Conservation (phyloP, 1,140 invertebrate genomes). For the Drosophila miranda region DNA sequence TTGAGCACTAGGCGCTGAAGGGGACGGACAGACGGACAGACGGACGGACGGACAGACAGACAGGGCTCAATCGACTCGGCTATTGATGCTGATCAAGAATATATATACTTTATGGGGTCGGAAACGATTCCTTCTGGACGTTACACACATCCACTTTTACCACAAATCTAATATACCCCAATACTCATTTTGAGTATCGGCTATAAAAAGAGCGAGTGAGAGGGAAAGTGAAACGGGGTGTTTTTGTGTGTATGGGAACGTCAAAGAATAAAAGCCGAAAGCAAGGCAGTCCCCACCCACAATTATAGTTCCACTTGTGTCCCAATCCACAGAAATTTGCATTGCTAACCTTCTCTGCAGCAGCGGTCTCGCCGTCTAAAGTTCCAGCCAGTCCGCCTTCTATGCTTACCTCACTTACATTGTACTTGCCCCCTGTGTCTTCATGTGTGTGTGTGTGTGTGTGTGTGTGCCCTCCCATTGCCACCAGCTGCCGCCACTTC, state of each 20-base stretch:
- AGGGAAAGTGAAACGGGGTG: slow-evolving; percentile 12
- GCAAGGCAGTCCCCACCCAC: slow-evolving; percentile 39
- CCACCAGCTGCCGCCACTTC: slow-evolving; percentile 46
- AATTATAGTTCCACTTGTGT: slow-evolving; percentile 18
- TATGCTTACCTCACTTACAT: slow-evolving; percentile 50
- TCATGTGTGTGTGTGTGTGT: no score
- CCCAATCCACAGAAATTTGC: slow-evolving; percentile 35
- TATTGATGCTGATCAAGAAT: no score
- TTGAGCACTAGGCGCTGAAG: no score
- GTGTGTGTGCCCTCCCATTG: slow-evolving; percentile 38
- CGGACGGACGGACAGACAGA: no score
- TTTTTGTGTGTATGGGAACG: not conserved
- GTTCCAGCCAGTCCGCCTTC: slow-evolving; percentile 47
- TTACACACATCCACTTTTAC: no score
- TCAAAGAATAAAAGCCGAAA: slow-evolving; percentile 18
- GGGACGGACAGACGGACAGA: no score
- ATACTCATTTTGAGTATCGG: no score
- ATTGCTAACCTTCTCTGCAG: slow-evolving; percentile 20
- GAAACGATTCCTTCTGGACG: no score
- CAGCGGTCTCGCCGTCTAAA: slow-evolving; percentile 28
- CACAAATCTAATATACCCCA: no score
- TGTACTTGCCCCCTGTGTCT: not conserved
- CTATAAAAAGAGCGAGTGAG: slow-evolving; percentile 9
- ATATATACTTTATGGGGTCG: no score
- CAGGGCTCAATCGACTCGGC: no score